Evolutionary conservation across 2,797 vertebrate genomes (phyloP).

Genomic region (Moxostoma hubbsi): DNA sequence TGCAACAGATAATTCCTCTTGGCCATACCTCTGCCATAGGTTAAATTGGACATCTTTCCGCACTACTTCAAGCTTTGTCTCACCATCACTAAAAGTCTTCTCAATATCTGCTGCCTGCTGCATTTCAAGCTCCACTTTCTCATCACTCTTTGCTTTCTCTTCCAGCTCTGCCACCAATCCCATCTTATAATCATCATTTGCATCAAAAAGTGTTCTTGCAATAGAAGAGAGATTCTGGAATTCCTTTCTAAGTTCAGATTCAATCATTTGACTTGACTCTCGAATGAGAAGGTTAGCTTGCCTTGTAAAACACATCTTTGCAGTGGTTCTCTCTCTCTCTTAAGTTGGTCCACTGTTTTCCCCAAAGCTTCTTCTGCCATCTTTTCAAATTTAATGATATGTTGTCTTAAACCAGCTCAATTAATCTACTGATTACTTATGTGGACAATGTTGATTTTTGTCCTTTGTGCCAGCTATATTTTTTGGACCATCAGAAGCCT

Average conservation of each 20-base stretch:
- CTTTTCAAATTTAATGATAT: neutral
- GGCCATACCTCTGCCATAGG: neutral
- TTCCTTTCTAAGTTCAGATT: neutral
- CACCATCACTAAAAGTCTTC: neutral
- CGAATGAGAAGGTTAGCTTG: neutral
- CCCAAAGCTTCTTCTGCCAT: no score
- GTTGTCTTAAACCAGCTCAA: neutral
- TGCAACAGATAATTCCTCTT: neutral
- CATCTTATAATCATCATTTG: neutral
- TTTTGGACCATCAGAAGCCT: no score
- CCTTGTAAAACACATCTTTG: neutral
- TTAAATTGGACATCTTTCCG: neutral
- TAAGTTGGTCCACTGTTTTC: neutral
- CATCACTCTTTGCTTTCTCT: neutral
- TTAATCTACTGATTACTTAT: no score
- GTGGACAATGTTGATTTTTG: no score
- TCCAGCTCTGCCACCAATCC: neutral
- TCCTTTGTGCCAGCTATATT: no score
- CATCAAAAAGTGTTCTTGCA: conserved; percentile 18
- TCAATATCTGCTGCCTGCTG: neutral
- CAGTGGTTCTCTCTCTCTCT: neutral
- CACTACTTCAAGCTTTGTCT: neutral
- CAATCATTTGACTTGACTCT: neutral
- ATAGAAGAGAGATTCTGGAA: neutral
- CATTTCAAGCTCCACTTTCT: neutral